These are phyloP conservation scores for Syritta pipiens DNA, from an alignment of 2,888 invertebrate species.

Conservation along the genomic window DNA sequence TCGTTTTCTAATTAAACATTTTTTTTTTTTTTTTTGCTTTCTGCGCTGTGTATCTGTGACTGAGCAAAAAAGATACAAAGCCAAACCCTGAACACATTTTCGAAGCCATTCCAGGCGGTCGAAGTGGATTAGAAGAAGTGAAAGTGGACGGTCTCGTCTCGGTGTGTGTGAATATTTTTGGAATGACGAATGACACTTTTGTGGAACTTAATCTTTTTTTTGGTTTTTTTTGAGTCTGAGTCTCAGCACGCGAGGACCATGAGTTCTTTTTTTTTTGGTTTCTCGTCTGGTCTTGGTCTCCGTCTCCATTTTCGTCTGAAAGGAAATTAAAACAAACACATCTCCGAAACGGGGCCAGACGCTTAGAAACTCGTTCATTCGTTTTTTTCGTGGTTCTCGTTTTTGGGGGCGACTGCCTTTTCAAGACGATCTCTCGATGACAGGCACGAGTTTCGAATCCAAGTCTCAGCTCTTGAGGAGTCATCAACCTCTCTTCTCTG, in stretches of 20 bases:
- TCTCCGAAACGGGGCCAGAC: constrained; percentile 1
- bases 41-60: not conserved
- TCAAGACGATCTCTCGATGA: too few species aligned
- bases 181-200: constrained; percentile 48
- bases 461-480: too few species aligned
- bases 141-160: constrained; percentile 37
- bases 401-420: not conserved
- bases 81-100: not conserved
- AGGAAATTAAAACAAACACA: constrained; percentile 5
- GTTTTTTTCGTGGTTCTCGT: not conserved
- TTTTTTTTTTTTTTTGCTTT: constrained; percentile 2
- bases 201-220: too few species aligned
- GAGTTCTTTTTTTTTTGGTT: not conserved
- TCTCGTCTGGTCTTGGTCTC: too few species aligned
- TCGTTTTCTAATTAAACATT: constrained; percentile 11
- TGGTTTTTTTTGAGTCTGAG: too few species aligned
- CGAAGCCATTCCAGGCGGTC: constrained; percentile 36
- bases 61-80: constrained; percentile 4
- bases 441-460: too few species aligned
- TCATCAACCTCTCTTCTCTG: too few species aligned
- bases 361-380: not conserved
- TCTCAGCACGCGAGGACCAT: not conserved
- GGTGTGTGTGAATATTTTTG: constrained; percentile 36
- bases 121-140: constrained; percentile 52
- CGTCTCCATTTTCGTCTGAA: not conserved